Percentiles rank a stretch among this genome's conserved stretches.
phyloP scores from a whole-genome alignment of 2,113 vertebrate species.

The Oncorhynchus nerka region DNA sequence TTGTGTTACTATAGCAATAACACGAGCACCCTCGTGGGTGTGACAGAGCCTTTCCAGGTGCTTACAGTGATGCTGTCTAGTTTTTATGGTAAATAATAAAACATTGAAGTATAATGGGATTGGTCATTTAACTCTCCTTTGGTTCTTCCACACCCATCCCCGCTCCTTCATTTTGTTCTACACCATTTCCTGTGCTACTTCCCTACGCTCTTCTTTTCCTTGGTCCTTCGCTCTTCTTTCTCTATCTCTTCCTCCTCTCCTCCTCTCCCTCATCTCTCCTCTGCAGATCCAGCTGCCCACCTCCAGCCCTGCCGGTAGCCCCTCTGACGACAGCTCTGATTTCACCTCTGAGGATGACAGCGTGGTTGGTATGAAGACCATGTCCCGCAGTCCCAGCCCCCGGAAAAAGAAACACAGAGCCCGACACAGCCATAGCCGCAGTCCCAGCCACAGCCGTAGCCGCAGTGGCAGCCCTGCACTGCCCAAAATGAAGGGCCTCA shows the following conservation, averaged over 20 bases:
- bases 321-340: slow-evolving; percentile 85
- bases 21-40: slow-evolving; percentile 82
- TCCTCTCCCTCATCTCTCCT: not conserved
- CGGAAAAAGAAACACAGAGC: slow-evolving; percentile 75
- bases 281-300: slow-evolving; percentile 86
- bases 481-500: slow-evolving; percentile 72
- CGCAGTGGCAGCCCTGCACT: slow-evolving; percentile 72
- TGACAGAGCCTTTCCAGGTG: slow-evolving; percentile 95
- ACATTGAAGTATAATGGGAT: not conserved
- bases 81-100: not conserved
- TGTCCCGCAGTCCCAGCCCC: slow-evolving; percentile 87
- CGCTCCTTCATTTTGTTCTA: not conserved
- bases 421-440: slow-evolving; percentile 74
- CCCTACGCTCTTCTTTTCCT: not conserved
- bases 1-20: slow-evolving; percentile 92
- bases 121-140: not conserved
- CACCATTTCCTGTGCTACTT: not conserved
- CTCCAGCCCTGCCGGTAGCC: slow-evolving; percentile 71
- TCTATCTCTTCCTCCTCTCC: not conserved
- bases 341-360: slow-evolving; percentile 88
- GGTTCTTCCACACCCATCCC: not conserved
- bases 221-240: not conserved
- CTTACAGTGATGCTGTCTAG: slow-evolving; percentile 26
- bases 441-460: slow-evolving; percentile 54
- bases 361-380: slow-evolving; percentile 77